Conservation (phyloP, 2,888 invertebrate genomes). For the Capitulum mitella region DNA sequence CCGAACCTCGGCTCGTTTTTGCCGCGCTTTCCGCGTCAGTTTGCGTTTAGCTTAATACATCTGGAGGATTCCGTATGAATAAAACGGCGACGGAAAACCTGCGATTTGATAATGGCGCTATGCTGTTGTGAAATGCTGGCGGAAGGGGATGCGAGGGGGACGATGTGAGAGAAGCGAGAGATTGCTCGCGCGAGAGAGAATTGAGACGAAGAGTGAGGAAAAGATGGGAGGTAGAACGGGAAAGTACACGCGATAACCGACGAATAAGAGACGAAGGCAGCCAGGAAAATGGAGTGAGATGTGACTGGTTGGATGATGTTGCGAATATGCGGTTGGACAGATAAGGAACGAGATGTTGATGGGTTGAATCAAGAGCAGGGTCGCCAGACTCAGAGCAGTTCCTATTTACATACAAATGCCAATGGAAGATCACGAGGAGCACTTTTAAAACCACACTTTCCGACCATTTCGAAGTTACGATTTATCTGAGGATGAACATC, state of each 20-base stretch:
- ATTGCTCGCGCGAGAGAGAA: not conserved
- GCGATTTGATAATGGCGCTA: not conserved
- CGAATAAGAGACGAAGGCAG: not conserved
- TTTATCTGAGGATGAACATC: too few species aligned
- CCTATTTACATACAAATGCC: too few species aligned
- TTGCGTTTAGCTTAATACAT: slow-evolving; percentile 19
- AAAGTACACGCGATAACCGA: too few species aligned
- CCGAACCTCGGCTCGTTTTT: slow-evolving; percentile 5
- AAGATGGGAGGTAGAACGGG: not conserved
- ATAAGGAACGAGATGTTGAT: too few species aligned
- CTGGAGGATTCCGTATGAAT: slow-evolving; percentile 20
- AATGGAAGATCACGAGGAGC: too few species aligned
- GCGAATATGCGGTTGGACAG: too few species aligned
- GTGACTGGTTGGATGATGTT: too few species aligned
- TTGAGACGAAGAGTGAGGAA: not conserved
- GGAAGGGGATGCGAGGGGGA: not conserved
- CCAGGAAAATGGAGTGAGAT: not conserved
- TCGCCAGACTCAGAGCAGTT: too few species aligned
- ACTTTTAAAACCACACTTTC: too few species aligned
- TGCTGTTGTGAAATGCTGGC: not conserved
- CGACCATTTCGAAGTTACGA: too few species aligned
- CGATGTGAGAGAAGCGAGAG: not conserved
- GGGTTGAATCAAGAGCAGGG: too few species aligned
- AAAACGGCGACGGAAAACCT: not conserved
- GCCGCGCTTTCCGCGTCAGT: slow-evolving; percentile 7